Conservation (phyloP, 2,888 invertebrate species). For the Macaria liturata region DNA sequence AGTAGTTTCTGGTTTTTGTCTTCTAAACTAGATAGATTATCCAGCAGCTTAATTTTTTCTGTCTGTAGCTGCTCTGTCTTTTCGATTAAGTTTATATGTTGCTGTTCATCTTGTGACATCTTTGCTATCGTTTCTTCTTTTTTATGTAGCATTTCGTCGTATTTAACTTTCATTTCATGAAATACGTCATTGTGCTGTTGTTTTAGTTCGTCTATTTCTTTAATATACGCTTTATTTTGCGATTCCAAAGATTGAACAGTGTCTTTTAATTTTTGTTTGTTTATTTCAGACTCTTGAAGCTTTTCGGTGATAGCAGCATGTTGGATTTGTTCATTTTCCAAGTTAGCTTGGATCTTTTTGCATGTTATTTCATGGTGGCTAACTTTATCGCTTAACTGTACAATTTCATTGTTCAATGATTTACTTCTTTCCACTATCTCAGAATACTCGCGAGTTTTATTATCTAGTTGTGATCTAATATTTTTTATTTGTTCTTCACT, state of each 20-base stretch:
- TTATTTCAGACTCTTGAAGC: conserved; percentile 3
- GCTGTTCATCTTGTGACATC: neutral
- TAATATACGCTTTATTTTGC: conserved; percentile 1
- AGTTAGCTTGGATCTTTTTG: conserved; percentile 11
- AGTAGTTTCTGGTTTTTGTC: conserved; percentile 28
- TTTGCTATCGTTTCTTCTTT: conserved; percentile 18
- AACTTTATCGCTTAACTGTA: conserved; percentile 17
- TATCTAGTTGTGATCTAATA: conserved; percentile 34
- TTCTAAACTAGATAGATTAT: conserved; percentile 36
- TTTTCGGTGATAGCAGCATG: conserved; percentile 14
- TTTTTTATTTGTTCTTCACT: conserved; percentile 31
- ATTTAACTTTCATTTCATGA: conserved; percentile 3
- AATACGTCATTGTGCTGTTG: conserved; percentile 6
- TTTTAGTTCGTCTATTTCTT: conserved; percentile 9
- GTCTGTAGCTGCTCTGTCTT: conserved; percentile 16
- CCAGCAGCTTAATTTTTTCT: conserved; percentile 25
- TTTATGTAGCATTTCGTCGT: conserved; percentile 5
- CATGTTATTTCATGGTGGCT: conserved; percentile 16
- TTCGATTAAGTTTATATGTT: conserved; percentile 9
- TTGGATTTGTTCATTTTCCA: conserved; percentile 24
- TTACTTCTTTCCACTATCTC: conserved; percentile 7
- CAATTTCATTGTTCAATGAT: conserved; percentile 12
- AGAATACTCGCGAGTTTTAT: conserved; percentile 30
- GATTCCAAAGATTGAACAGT: conserved; percentile 11
- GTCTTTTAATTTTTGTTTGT: conserved; percentile 13